Base-by-base conservation (phyloP, 2,797 vertebrate genomes). In the Remorina albescens region DNA sequence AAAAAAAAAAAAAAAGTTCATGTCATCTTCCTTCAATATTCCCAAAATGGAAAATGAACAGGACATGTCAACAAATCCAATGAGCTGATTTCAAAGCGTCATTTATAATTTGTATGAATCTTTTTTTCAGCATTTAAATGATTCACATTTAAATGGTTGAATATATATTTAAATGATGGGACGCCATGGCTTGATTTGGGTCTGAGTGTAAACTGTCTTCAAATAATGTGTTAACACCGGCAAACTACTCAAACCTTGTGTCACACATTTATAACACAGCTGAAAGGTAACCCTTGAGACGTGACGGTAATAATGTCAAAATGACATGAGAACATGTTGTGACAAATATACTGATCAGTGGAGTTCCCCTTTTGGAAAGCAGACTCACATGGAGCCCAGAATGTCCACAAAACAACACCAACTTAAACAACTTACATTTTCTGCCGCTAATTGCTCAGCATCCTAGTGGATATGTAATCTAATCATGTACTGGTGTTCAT, bases 401-500 rank as follows among this genome's bases (percentile, higher is more conserved):
- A 25, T 41, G 58, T 57, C 62, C 25, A 9, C 23, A 55, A 0
- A 12, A 28, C 32, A 67, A 41, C 53, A 19, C 8, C 26, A 55
- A 37, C 54, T 54, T 63, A 46, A n/a, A 76, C 42, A 44, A 39
- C 63, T 51, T 57, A 39, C 44, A 21, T 19, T 44, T 47, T 59
- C 49, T 13, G 30, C 47, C 36, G 57, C 37, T 44, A 39, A 49
- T 56, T 57, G 56, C 47, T 44, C 55, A 44, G 63, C 36, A 47
- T 60, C 34, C 46, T 73, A 67, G 74, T 73, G 68, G 58, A 78
- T 76, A 56, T 78, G 59, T 80, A 76, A 83, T 81, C 59, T 62
- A 82, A 82, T 75, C 58, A 78, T 70, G 36, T 53, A 69, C 71
- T 75, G 66, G 60, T 75, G 68, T 87, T 87, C 76, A 82, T 85